phyloP scores from a whole-genome alignment of 2,113 vertebrate genomes.

The Leptobrachium ailaonicum region DNA sequence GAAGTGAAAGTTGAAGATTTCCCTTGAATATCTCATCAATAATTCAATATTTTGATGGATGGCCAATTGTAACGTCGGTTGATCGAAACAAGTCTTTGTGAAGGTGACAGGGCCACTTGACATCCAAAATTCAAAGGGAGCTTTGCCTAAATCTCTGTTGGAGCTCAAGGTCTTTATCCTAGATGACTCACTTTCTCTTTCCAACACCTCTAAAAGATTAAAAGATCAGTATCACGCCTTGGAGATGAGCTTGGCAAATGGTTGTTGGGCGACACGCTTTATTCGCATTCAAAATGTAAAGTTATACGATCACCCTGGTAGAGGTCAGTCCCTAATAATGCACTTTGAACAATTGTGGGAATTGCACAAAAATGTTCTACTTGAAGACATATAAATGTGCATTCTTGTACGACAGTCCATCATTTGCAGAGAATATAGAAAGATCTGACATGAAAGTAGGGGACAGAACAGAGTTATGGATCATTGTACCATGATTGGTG shows the following conservation, averaged over 20 bases:
- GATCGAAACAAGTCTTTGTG: background rate
- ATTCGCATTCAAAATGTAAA: background rate
- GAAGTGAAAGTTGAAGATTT: too few relatives aligned
- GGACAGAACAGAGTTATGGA: too few relatives aligned
- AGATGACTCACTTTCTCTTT: conserved; percentile 16
- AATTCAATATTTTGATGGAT: background rate
- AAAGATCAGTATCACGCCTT: conserved; percentile 9
- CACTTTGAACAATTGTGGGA: too few relatives aligned
- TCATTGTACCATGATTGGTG: too few relatives aligned
- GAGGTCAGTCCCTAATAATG: too few relatives aligned
- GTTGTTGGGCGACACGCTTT: background rate
- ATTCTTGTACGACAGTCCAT: too few relatives aligned
- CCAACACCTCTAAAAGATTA: background rate
- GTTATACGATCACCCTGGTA: too few relatives aligned
- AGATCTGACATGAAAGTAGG: too few relatives aligned
- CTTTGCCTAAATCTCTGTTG: background rate
- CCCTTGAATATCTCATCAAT: too few relatives aligned
- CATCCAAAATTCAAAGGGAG: background rate
- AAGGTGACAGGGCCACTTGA: background rate
- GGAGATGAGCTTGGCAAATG: conserved; percentile 17
- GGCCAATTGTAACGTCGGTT: background rate
- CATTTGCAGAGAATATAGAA: too few relatives aligned
- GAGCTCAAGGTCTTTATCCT: background rate
- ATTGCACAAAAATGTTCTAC: too few relatives aligned
- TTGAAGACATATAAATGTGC: too few relatives aligned